phyloP scores from a whole-genome alignment of 2,113 vertebrate genomes.

The Corynorhinus townsendii region DNA sequence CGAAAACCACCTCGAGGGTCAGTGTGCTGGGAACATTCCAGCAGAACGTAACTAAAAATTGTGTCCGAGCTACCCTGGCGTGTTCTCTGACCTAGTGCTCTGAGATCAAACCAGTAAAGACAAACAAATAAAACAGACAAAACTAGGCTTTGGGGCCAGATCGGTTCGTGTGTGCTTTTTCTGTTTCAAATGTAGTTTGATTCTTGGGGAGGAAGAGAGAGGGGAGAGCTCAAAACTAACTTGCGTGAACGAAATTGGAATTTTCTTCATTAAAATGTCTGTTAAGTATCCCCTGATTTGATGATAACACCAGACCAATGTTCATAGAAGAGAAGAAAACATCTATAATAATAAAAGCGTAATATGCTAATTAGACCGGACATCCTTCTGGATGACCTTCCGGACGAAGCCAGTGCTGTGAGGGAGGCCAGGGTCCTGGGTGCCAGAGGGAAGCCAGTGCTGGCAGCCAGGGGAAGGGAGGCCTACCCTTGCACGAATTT shows the following conservation, averaged over 20 bases:
- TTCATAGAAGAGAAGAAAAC: neutral
- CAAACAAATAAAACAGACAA: neutral
- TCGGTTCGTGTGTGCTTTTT: neutral
- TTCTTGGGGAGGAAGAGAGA: neutral
- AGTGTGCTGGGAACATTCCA: no score
- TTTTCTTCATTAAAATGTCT: neutral
- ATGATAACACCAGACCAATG: neutral
- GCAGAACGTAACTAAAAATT: accelerated
- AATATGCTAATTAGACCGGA: no score
- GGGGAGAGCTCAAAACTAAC: neutral
- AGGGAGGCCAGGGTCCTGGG: no score
- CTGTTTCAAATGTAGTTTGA: neutral
- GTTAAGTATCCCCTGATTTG: no score
- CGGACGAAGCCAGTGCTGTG: no score
- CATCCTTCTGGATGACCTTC: no score
- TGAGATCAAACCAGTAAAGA: neutral
- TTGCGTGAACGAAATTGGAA: neutral
- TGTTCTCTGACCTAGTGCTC: neutral
- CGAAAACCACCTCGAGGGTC: neutral
- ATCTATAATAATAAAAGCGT: neutral
- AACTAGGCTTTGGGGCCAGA: neutral
- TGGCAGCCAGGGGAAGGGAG: no score
- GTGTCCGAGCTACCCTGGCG: no score
- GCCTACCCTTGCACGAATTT: no score
- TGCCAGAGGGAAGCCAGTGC: no score